A percentile compares a stretch with the other conserved stretches of the same genome.
Evolutionary conservation across 2,113 vertebrate species (phyloP).

Genomic region (Phrynosoma platyrhinos): DNA sequence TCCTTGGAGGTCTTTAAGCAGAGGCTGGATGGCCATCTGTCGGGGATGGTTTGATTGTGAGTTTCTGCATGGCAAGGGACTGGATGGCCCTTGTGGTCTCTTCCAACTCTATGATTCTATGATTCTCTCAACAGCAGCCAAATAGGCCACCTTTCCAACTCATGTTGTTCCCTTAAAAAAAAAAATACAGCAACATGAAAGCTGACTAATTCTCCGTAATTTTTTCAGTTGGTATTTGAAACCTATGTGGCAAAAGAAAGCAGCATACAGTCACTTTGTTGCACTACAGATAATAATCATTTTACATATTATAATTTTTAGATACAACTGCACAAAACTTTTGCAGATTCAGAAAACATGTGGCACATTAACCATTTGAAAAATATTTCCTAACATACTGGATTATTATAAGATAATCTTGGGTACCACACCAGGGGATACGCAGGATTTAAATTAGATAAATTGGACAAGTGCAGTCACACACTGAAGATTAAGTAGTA

Average conservation of each 20-base stretch:
- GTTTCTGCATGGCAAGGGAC: too few species aligned
- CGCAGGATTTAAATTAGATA: background rate
- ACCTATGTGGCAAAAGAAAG: background rate
- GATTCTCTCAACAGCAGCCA: background rate
- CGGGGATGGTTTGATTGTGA: too few species aligned
- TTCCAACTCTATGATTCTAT: too few species aligned
- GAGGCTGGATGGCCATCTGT: too few species aligned
- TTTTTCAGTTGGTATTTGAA: background rate
- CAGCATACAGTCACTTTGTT: background rate
- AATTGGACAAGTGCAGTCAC: background rate
- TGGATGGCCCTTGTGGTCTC: too few species aligned
- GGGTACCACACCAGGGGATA: too few species aligned
- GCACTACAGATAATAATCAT: background rate
- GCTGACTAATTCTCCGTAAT: background rate
- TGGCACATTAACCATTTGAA: background rate
- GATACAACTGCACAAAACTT: too few species aligned
- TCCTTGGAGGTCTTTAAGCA: too few species aligned
- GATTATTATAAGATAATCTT: background rate
- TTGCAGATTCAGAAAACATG: background rate
- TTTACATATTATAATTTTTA: too few species aligned
- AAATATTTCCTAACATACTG: too few species aligned
- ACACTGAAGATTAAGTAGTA: background rate
- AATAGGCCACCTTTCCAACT: slow-evolving; percentile 18
- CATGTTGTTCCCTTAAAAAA: slow-evolving; percentile 2
- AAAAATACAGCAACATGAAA: slow-evolving; percentile 10